Base-by-base conservation (phyloP, 1,140 invertebrate species). In the Caenorhabditis elegans region DNA sequence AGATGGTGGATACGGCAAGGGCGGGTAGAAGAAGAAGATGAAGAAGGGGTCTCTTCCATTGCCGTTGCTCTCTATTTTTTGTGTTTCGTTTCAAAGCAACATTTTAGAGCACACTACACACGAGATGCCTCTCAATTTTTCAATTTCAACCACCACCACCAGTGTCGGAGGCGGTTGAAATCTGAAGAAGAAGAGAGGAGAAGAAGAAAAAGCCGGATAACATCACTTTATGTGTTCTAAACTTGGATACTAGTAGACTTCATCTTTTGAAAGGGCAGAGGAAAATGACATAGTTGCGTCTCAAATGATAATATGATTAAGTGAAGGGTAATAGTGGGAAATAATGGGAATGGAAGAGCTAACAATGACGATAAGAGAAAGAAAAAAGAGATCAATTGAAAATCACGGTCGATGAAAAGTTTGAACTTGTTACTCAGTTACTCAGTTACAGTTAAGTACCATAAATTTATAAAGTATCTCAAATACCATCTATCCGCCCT, bases 61-160 rank as follows among this genome's bases (percentile, higher is more conserved):
- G 39, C 15, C 39, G 5, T 43, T 31, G 19, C 22, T 15, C 34
- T 39, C 26, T 39, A 11, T 60, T 60, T 60, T 34, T 13, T 31
- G 28, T 8, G 3, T 55, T 31, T n/a, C 6, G 10, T 70, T 70
- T 28, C n/a, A 70, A 60, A 22, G 60, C 60, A 43, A 70, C 60
- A 70, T 70, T 70, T 70, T n/a, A 70, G 34, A 70, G 60, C 60
- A 70, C 60, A 70, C 60, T 70, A 70, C 60, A 70, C 60, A 70
- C 60, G 34, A 70, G 60, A 70, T n/a, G 31, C 60, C 34, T 39
- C 34, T 70, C 31, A 70, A 70, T 70, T 70, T 70, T 70, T 36
- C 34, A 70, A 70, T 70, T 70, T 70, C n/a, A 34, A 70, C 34
- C 60, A 39, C 60, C 53, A 48, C 47, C 2, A 15, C n/a, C n/a